Evolutionary conservation across 2,113 vertebrate genomes (phyloP), one percentile per base, ranked within the genome.

Genomic region (Oostethus manadensis): DNA sequence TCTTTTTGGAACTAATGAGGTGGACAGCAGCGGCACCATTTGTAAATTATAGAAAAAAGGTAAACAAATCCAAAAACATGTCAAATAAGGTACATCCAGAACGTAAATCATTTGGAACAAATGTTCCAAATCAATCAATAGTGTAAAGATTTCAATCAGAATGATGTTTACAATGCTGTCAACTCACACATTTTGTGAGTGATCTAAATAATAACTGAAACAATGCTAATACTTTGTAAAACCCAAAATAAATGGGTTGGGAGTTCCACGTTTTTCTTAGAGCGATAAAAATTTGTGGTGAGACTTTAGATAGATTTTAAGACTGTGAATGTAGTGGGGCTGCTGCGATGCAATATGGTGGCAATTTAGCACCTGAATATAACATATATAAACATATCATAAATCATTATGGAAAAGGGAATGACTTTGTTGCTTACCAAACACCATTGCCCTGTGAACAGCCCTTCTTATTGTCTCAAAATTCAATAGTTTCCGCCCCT

Each of bases 401-500:
- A 84, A 87, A 84, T 87, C 79, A 83, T 82, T 77, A 82, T 71
- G 71, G 71, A 66, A 66, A 78, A 58, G 68, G 46, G 64, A 68
- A 61, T 6, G 63, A 66, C 59, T 76, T 33, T 18, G 58, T 56
- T 49, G 59, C 73, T 83, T 70, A 79, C 62, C 70, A 77, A 78
- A 81, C 74, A 80, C 68, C 7, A 67, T 46, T 75, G 84, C 79
- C 84, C 82, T 80, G 77, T 70, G 77, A 80, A 79, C 68, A 83
- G 73, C 68, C 67, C 62, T 61, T 77, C 75, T 83, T 83, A 87
- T 85, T 87, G 82, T 84, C 76, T 85, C 81, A 68, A 80, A 80
- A 87, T 83, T 85, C 82, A 87, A 87, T 85, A 82, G 79, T 48
- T 17, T 14, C 56, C 64, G 59, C 51, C 29, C 60, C 44, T 6